These are phyloP conservation scores for Cygnus olor DNA, from an alignment of 2,797 vertebrate species.

Conservation along the genomic window DNA sequence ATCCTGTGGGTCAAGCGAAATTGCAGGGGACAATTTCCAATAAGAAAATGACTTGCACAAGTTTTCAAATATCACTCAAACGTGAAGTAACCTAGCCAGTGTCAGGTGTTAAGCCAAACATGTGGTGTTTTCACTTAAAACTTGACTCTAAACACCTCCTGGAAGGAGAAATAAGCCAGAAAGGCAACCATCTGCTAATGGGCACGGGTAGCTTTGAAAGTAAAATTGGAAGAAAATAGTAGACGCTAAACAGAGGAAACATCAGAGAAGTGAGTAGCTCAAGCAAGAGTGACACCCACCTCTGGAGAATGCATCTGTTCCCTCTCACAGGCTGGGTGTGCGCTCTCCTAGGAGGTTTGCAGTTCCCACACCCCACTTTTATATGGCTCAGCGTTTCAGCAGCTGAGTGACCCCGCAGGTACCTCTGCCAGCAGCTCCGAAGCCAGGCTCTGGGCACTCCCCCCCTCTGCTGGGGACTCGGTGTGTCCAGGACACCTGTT, in stretches of 20 bases:
- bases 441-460: not conserved
- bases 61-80: constrained; percentile 12
- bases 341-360: not conserved
- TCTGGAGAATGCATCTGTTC: constrained; percentile 36
- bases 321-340: not conserved
- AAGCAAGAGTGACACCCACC: constrained; percentile 38
- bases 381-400: constrained; percentile 21
- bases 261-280: constrained; percentile 22
- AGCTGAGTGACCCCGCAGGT: constrained; percentile 12
- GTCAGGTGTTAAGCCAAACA: constrained; percentile 10
- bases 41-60: not conserved
- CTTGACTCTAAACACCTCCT: not conserved
- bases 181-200: constrained; percentile 10
- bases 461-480: not conserved
- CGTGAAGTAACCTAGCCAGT: constrained; percentile 6
- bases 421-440: constrained; percentile 26
- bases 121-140: constrained; percentile 25
- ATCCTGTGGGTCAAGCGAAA: not conserved
- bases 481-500: not conserved
- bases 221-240: constrained; percentile 5
- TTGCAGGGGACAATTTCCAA: not conserved
- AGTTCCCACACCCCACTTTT: constrained; percentile 18
- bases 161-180: not conserved
- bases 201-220: constrained; percentile 21
- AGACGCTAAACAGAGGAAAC: constrained; percentile 1